phyloP scores from a whole-genome alignment of 2,113 vertebrate species.

The cat (Felis catus) region F.catus_Fca126_mat1.0 CM031412.1:179759001-179759500 shows the following conservation, averaged over 20 bases:
- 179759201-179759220: neutral
- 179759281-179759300: neutral
- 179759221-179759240: neutral
- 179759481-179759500: neutral
- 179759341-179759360: neutral
- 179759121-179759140: neutral
- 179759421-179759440: neutral
- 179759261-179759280: neutral
- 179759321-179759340: neutral
- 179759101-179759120: conserved; percentile 67
- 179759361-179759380: neutral
- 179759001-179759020: conserved; percentile 8
- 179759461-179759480: neutral
- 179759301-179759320: neutral
- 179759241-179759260: neutral
- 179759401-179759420: neutral
- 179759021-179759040: conserved; percentile 67
- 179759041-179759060: conserved; percentile 70
- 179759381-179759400: neutral
- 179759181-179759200: neutral
- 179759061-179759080: conserved; percentile 46
- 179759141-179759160: neutral
- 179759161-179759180: neutral
- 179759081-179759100: conserved; percentile 54
- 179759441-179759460: neutral